Percentiles rank a stretch among this genome's conserved stretches.
These are phyloP conservation scores for Oikopleura vanhoeffeni DNA, from an alignment of 23 tunicate genomes.

Conservation along the genomic window DNA sequence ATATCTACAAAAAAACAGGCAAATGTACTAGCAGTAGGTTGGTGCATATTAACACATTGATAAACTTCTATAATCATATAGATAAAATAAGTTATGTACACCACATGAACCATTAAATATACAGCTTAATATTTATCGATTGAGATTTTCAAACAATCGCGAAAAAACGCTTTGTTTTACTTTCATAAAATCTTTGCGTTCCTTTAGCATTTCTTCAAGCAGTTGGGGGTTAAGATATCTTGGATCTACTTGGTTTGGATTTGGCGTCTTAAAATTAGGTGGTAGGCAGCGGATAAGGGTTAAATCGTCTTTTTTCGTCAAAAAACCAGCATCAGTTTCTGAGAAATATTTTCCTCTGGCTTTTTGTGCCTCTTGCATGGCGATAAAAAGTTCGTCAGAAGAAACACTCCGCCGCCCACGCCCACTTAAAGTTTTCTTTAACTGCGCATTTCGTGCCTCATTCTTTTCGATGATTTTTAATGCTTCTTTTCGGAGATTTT, in stretches of 20 bases:
- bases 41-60: no score
- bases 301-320: background rate
- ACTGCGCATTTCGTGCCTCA: no score
- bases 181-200: background rate
- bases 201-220: background rate
- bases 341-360: no score
- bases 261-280: background rate
- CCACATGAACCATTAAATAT: no score
- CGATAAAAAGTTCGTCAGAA: no score
- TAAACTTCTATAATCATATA: no score
- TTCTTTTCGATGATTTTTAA: background rate
- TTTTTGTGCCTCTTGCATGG: no score
- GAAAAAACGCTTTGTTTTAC: background rate
- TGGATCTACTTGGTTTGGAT: background rate
- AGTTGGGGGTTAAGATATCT: background rate
- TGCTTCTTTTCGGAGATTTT: background rate
- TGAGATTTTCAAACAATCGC: background rate
- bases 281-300: background rate
- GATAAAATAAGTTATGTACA: no score
- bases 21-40: no score
- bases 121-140: no score
- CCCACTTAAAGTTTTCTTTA: no score
- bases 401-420: background rate
- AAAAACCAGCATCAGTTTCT: background rate
- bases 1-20: no score